Evolutionary conservation across 2,113 vertebrate genomes (phyloP), one percentile per base, ranked within the genome.

Genomic region (Scomber scombrus): DNA sequence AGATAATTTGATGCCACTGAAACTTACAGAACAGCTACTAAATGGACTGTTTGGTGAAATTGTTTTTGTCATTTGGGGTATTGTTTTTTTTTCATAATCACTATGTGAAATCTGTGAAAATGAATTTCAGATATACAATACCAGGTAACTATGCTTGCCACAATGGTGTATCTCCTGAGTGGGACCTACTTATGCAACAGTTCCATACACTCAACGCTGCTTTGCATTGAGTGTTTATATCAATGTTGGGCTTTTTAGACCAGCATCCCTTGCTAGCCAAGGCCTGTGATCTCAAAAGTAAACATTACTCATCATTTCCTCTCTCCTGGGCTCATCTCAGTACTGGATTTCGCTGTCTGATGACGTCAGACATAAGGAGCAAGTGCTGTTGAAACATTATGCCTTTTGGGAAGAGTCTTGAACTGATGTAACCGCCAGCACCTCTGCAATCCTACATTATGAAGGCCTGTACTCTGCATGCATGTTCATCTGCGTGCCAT

Each of bases 221-320:
- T 86, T 84, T 84, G 66, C 62, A 73, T 78, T 60, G 34, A n/a
- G 47, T 61, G 29, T 51, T 76, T 62, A 49, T 71, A 11, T 67
- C 66, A 80, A 54, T 16, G 64, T 61, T 2, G 3, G 23, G 58
- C 67, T 66, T 64, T 87, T 54, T 55, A 26, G 29, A 56, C 13
- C 12, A 2, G 18, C 19, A 18, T 64, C 61, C 45, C 60, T 18
- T 3, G 14, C 60, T 52, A 67, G 47, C 13, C 2, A 11, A 43
- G 14, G 2, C 50, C 75, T 63, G 23, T 68, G 71, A 80, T 82
- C 64, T 50, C 2, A 0, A 75, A 73, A 72, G 43, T 78, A 88
- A 85, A 84, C 82, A 75, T 84, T 65, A 84, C 78, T 90, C 82
- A 89, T 84, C 75, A 77, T 66, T 78, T 88, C 80, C 71, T 78